A percentile compares a stretch with the other conserved stretches of the same genome.
These are phyloP conservation scores for Lates japonicus DNA, from an alignment of 2,797 vertebrate species.

Conservation along the genomic window DNA sequence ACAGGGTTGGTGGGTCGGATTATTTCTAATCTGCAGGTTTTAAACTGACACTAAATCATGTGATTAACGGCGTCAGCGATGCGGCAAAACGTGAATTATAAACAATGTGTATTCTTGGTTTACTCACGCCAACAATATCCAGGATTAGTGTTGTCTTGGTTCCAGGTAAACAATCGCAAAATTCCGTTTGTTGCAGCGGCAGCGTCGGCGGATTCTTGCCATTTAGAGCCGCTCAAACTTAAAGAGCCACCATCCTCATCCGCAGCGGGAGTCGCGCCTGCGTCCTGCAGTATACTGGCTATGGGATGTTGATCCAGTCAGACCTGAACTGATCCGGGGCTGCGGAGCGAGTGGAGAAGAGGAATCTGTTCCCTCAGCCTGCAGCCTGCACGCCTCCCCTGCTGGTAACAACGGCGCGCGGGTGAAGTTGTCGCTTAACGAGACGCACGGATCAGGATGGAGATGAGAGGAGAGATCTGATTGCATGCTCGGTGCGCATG, in stretches of 20 bases:
- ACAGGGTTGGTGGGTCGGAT: neutral
- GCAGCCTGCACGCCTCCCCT: conserved; percentile 2
- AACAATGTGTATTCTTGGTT: neutral
- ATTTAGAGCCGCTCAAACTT: conserved; percentile 46
- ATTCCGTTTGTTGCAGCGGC: conserved; percentile 11
- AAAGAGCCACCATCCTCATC: conserved; percentile 33
- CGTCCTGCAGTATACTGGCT: conserved; percentile 43
- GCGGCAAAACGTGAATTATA: conserved; percentile 45
- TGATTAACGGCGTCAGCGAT: conserved; percentile 37
- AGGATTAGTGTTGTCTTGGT: conserved; percentile 3
- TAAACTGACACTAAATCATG: conserved; percentile 19
- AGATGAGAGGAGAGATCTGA: conserved; percentile 28
- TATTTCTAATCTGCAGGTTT: neutral
- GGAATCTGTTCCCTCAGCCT: conserved; percentile 20
- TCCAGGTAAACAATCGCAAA: conserved; percentile 12
- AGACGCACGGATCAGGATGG: conserved; percentile 15
- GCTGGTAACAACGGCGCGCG: neutral
- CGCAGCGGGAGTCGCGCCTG: conserved; percentile 70
- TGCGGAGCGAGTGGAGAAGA: conserved; percentile 11
- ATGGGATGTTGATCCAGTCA: conserved; percentile 8
- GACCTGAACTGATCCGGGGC: conserved; percentile 36
- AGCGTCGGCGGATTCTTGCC: conserved; percentile 29
- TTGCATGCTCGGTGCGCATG: conserved; percentile 34
- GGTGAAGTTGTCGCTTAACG: neutral
- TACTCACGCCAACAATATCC: conserved; percentile 70